Evolutionary conservation across 1,140 invertebrate species (phyloP), one percentile per base, ranked within the genome.

Genomic region (Euwallacea similis): DNA sequence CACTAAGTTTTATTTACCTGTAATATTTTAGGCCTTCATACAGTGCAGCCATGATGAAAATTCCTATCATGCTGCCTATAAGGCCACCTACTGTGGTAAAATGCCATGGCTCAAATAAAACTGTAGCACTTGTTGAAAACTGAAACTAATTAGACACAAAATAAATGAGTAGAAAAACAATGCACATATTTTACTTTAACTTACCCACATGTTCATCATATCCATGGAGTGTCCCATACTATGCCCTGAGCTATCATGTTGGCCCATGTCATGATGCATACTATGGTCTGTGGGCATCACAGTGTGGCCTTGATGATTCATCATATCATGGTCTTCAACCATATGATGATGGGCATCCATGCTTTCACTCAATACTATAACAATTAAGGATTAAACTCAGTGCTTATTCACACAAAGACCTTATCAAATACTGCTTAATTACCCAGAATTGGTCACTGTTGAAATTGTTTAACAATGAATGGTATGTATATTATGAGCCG

Each of bases 21-120:
- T 93, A 95, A 83, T 94, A 95, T 82, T 97, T 97, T 0, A 97
- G 85, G 11, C 93, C 94, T 83, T 97, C 95, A 80, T 97, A 97
- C 13, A 96, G 83, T 8, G 93, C 85, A 0, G 91, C 93, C 81
- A 96, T 87, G 50, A 96, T 85, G 78, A 96, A 91, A 47, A 97
- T 92, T 42, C 89, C 93, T 54, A 96, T 86, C 81, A 93, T 91
- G 0, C 94, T 95, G 0, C 90, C 92, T 44, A 95, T 84, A 66
- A 97, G 84, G 42, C 92, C 88, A 46, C 87, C 85, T n/a, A 89
- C 82, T 4, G 86, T 88, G 9, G 86, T 85, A 46, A 92, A 90
- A 78, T 86, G 87, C 94, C 94, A 95, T 42, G 85, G 86, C 53
- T 90, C 86, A 82, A 96, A 95, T 8, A 95, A 83, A 72, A 94